These are phyloP conservation scores for Myrmecophaga tridactyla DNA, from an alignment of 2,113 vertebrate genomes.

Conservation along the genomic window DNA sequence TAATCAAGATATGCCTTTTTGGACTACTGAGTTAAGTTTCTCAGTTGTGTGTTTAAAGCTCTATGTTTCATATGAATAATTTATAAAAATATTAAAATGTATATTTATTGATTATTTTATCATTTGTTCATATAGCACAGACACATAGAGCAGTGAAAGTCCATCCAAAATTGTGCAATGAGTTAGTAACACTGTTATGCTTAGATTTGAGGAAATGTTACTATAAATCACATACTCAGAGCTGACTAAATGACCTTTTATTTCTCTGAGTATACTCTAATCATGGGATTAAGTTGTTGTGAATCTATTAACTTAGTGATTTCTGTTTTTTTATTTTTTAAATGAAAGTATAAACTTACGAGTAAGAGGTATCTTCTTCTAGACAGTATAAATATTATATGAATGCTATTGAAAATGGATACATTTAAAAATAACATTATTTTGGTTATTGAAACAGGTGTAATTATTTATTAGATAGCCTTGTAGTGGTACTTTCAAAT, in stretches of 20 bases:
- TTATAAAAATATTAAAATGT: neutral
- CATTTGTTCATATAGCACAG: neutral
- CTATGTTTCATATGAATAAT: neutral
- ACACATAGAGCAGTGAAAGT: neutral
- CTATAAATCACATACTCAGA: neutral
- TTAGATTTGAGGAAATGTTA: neutral
- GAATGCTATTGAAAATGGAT: slow-evolving; percentile 20
- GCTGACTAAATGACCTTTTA: neutral
- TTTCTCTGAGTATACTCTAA: slow-evolving; percentile 20
- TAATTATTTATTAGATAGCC: slow-evolving; percentile 23
- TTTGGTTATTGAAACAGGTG: slow-evolving; percentile 21
- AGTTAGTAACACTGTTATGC: neutral
- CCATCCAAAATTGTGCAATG: neutral
- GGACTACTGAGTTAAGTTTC: neutral
- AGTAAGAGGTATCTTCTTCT: neutral
- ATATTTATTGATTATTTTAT: neutral
- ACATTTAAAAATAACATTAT: slow-evolving; percentile 15
- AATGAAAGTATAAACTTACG: slow-evolving; percentile 34
- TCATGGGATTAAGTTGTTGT: slow-evolving; percentile 36
- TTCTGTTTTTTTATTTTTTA: neutral
- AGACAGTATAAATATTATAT: neutral
- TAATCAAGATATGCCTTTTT: neutral
- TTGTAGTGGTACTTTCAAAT: slow-evolving; percentile 5
- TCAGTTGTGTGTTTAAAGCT: neutral
- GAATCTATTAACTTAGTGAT: neutral